Evolutionary conservation across 2,888 invertebrate species (phyloP), one percentile per base, ranked within the genome.

Genomic region (Tiliacea aurago): DNA sequence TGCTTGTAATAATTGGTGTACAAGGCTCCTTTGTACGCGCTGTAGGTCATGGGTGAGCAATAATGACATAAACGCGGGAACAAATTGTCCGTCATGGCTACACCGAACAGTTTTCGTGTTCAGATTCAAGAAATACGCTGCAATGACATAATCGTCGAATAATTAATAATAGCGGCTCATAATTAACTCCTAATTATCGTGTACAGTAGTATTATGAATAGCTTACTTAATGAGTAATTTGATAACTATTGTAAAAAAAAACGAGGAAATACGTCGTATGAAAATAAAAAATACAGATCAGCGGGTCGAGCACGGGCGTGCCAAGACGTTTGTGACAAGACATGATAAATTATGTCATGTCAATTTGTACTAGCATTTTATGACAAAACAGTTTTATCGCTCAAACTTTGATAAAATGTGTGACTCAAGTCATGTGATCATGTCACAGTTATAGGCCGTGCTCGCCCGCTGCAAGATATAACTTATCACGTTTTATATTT

Each of bases 21-120:
- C 92, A 92, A 93, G 91, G 91, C 81, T 86, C 70, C 71, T 70
- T 71, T 70, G 77, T 71, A 76, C 69, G 56, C 53, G 77, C 81
- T 89, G 88, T 90, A 89, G 94, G 94, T 94, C 95, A 94, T 88
- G 94, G 94, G 80, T 92, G 87, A 89, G 87, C 84, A 87, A 70
- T 90, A 88, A 90, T 82, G 85, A 76, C 84, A 86, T 90, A 90
- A 91, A 91, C 87, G 87, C 89, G 87, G 90, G 90, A 92, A 92
- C 92, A 90, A 91, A 93, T 91, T 87, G 86, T 89, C 88, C 90
- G 83, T 83, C 86, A 87, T 65, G 86, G 91, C 87, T 89, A 84
- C 86, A 88, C 87, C 86, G 79, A 80, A 76, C 70, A 75, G 78
- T 81, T 84, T 83, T 84, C 80, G 81, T 84, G 78, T 88, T 85